A percentile compares a stretch with the other conserved stretches of the same genome.
These are phyloP conservation scores for Acanthis flammea DNA, from an alignment of 2,797 vertebrate genomes.

Conservation along the genomic window DNA sequence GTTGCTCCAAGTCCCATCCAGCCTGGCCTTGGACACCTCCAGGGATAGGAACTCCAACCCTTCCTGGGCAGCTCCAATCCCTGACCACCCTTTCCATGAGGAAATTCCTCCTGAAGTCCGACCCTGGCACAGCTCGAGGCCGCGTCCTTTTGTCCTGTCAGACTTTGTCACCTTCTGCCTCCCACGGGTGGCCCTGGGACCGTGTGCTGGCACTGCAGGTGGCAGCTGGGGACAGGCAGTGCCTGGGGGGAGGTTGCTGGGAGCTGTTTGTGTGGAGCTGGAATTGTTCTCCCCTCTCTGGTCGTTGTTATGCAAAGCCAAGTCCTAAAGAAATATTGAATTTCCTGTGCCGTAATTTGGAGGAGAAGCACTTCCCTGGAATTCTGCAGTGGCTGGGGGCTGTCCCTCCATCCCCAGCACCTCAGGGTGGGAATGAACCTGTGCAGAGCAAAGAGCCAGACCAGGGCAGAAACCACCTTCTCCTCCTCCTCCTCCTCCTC, in stretches of 20 bases:
- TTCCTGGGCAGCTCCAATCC: neutral
- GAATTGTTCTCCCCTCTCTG: conserved; percentile 55
- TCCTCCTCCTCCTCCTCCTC: neutral
- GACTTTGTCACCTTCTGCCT: neutral
- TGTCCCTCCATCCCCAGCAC: conserved; percentile 3
- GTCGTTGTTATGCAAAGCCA: conserved; percentile 48
- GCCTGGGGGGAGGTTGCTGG: neutral
- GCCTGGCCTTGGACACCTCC: neutral
- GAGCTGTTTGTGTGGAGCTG: neutral
- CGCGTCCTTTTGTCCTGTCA: neutral
- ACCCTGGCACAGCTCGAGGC: neutral
- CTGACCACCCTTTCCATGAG: neutral
- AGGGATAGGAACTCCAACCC: neutral
- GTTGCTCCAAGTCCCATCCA: neutral
- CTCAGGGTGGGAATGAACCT: neutral
- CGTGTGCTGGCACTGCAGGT: neutral
- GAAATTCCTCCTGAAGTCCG: neutral
- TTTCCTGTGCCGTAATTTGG: conserved; percentile 53
- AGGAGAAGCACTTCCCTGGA: conserved; percentile 43
- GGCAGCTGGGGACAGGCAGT: neutral
- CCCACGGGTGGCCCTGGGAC: neutral
- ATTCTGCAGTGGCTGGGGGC: neutral
- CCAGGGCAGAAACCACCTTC: neutral
- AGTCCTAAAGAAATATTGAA: conserved; percentile 67
- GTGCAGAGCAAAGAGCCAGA: neutral